Evolutionary conservation across 2,113 vertebrate genomes (phyloP), one percentile per base, ranked within the genome.

Genomic region (Asarcornis scutulata): DNA sequence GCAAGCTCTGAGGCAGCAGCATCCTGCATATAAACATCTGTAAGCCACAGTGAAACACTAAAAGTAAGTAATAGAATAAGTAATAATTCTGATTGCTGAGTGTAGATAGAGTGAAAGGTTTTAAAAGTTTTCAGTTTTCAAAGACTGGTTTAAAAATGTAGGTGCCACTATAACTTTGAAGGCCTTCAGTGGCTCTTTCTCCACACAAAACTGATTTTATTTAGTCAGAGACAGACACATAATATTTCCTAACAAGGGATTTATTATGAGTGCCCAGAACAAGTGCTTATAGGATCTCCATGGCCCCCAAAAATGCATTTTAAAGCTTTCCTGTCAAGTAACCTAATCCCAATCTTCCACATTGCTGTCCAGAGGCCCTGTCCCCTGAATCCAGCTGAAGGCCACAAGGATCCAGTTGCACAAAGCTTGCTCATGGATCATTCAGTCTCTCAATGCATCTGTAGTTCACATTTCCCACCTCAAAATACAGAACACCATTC

Each of bases 381-480:
- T 72, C 17, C 29, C 38, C 67, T 25, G 26, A 76, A 76, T 79
- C 10, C 17, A 26, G 59, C 5, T 3, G 3, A 81, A 78, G 46
- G 7, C 27, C 1, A 0, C 16, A 59, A 88, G 32, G 62, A 89
- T 88, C 9, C 29, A 52, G 34, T 79, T 83, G 63, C 72, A 66
- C 14, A 38, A 40, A 44, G 4, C 34, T 94, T 79, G 36, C 23
- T 79, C 21, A 52, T 0, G 0, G 17, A 72, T 52, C 38, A 25
- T 58, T 87, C 66, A 66, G 38, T 68, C 75, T 76, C 85, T 89
- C 67, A 85, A 26, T 83, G 58, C 42, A 69, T 62, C 84, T 82
- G 18, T 82, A 93, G 84, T 89, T 64, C 66, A 64, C 58, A 91
- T 75, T 96, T 92, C 74, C 72, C 89, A 95, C 83, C 29, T 92